phyloP scores from a whole-genome alignment of 2,797 vertebrate species.

The Morelia viridis region DNA sequence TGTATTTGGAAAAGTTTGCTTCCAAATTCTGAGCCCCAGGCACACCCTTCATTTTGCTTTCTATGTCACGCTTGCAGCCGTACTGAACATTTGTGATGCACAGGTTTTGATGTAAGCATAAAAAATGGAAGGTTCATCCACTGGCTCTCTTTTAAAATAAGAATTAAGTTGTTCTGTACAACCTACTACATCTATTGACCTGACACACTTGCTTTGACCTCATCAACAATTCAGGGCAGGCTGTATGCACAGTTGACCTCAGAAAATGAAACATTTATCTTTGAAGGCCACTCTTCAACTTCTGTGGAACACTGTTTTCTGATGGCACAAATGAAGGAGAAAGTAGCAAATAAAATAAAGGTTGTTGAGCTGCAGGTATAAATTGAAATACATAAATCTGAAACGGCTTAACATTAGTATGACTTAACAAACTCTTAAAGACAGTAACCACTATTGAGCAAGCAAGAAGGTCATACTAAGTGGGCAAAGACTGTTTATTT shows the following conservation, averaged over 20 bases:
- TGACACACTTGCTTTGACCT: neutral
- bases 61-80: neutral
- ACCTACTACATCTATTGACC: neutral
- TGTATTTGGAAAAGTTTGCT: neutral
- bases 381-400: neutral
- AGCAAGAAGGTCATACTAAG: neutral
- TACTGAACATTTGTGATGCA: neutral
- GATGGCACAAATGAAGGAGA: neutral
- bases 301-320: neutral
- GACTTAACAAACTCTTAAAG: neutral
- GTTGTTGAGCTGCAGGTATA: neutral
- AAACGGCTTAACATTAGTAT: neutral
- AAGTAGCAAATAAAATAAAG: neutral
- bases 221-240: neutral
- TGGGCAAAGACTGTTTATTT: constrained; percentile 11
- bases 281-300: neutral
- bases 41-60: neutral
- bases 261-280: neutral
- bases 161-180: neutral
- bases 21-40: neutral
- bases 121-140: neutral
- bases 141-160: neutral
- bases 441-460: neutral
- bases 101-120: neutral
- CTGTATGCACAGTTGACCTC: neutral